Evolutionary conservation across 1,140 invertebrate species (phyloP).

Genomic region (Oncopodura yosiiana): DNA sequence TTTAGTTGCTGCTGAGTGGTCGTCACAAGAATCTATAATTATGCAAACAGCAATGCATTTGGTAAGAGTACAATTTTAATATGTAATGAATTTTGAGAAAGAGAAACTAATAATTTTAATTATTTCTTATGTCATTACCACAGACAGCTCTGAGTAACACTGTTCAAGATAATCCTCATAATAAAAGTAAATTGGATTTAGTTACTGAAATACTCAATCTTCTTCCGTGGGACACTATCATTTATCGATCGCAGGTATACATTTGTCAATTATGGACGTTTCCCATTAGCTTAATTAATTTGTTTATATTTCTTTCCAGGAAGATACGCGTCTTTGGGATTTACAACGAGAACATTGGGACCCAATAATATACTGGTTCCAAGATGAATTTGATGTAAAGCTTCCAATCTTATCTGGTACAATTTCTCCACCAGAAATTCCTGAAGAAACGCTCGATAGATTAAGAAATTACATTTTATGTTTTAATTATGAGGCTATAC

Average conservation of each 20-base stretch:
- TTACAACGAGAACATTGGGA: conserved; percentile 75
- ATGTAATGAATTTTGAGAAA: no score
- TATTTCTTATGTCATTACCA: no score
- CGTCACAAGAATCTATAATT: conserved; percentile 69
- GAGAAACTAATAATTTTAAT: no score
- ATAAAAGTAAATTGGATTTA: conserved; percentile 62
- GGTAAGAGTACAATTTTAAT: conserved; percentile 49
- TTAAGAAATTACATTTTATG: conserved; percentile 64
- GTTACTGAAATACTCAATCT: conserved; percentile 68
- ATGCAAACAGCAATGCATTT: conserved; percentile 75
- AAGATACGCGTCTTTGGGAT: conserved; percentile 59
- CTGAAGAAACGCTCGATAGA: conserved; percentile 52
- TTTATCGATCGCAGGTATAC: conserved; percentile 65
- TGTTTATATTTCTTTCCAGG: conserved; percentile 43
- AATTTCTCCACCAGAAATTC: conserved; percentile 55
- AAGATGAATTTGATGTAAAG: conserved; percentile 61
- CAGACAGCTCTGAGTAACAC: conserved; percentile 83
- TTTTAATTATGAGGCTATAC: conserved; percentile 62
- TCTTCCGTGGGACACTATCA: conserved; percentile 76
- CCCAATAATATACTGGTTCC: conserved; percentile 79
- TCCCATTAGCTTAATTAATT: neutral
- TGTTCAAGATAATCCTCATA: conserved; percentile 79
- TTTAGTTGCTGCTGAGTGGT: conserved; percentile 85
- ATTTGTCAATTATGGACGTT: no score
- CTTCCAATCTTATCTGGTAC: conserved; percentile 56